A percentile compares a stretch with the other conserved stretches of the same genome.
Evolutionary conservation across 2,113 vertebrate genomes (phyloP).

Genomic region (Nyctereutes procyonoides): DNA sequence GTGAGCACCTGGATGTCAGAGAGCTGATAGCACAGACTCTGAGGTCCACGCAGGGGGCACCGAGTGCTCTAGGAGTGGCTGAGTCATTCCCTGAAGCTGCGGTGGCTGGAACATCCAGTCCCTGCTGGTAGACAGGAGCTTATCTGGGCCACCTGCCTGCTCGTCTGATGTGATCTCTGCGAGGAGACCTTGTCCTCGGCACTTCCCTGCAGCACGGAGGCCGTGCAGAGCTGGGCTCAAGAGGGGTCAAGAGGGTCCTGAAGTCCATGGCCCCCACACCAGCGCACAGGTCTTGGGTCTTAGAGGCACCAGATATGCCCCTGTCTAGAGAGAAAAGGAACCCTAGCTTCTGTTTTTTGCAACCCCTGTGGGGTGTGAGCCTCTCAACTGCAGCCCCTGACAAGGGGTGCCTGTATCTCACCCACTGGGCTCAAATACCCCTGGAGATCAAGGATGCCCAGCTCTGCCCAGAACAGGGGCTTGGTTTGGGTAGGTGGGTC

Average conservation of each 20-base stretch:
- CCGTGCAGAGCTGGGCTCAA: background rate
- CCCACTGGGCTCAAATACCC: background rate
- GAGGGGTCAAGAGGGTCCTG: background rate
- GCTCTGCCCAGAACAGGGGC: background rate
- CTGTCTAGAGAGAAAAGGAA: background rate
- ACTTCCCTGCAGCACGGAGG: fast-evolving
- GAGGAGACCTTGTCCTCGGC: background rate
- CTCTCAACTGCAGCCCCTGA: background rate
- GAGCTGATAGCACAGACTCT: background rate
- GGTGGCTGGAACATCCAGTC: background rate
- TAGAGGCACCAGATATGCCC: background rate
- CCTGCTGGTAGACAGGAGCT: background rate
- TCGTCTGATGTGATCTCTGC: background rate
- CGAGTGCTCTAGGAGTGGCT: background rate
- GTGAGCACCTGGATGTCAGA: background rate
- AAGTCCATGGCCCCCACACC: background rate
- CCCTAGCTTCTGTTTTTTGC: background rate
- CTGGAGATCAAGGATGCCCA: background rate
- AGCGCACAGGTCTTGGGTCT: fast-evolving
- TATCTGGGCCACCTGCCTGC: background rate
- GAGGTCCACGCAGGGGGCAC: background rate
- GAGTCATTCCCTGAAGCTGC: background rate
- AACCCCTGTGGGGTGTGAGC: fast-evolving
- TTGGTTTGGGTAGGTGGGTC: background rate
- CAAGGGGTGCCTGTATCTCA: background rate